Base-by-base conservation (phyloP, 2,113 vertebrate species). In the Haemorhous mexicanus region DNA sequence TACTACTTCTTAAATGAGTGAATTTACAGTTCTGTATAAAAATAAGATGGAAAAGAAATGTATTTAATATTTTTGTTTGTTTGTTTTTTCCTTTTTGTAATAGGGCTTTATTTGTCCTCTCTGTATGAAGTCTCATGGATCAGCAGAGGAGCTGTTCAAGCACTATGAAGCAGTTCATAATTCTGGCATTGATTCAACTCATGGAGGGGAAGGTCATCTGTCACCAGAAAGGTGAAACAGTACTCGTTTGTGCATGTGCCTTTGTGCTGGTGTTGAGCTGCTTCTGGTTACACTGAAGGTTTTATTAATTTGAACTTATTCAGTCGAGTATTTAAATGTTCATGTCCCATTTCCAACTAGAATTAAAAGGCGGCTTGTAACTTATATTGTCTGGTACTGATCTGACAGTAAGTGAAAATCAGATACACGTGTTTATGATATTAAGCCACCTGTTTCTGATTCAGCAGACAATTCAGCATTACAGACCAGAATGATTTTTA, bases 91-190 rank as follows among this genome's bases (percentile, higher is more conserved):
- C 20, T 70, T 94, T 47, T 96, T 85, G 23, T 73, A 93, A 41
- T 95, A 99, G 99, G 99, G 99, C 62, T 99, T 99, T 97, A 99
- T 99, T 97, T 99, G 99, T 98, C 99, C 99, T 66, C 99, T 99
- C 94, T 99, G 99, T 97, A 99, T 99, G 99, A 99, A 99, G 97
- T 99, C 99, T 83, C 99, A 99, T 97, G 99, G 98, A 97, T 99
- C 99, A 86, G 99, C 99, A 20, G 99, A 99, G 95, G 99, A 99
- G 93, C 98, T 99, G 80, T 99, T 99, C 97, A 99, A 99, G 93
- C 99, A 99, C 97, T 99, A 99, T 94, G 98, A 99, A 97, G 98
- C 99, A 70, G 99, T 98, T 97, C 99, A 99, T 66, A 98, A 99
- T 82, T 97, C 98, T 23, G 98, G 98, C 94, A 98, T 98, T 91